Evolutionary conservation across 1,140 invertebrate genomes (phyloP), one percentile per base, ranked within the genome.

Genomic region (Odontomachus brunneus): DNA sequence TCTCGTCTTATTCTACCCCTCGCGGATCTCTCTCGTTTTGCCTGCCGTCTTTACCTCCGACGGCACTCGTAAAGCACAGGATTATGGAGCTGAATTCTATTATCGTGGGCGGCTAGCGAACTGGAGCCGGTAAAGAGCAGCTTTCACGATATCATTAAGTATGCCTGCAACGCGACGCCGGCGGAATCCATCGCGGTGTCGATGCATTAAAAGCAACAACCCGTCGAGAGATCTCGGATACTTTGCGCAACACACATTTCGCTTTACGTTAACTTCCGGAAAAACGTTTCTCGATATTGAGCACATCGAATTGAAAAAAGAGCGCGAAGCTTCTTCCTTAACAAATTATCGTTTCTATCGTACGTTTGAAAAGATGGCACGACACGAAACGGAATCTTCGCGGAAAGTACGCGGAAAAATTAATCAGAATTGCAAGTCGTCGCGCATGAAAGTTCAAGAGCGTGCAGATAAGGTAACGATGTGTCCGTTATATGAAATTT

Each of bases 1-100:
- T n/a, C 26, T 51, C 44, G 51, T 76, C 55, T 76, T 53, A 44
- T 48, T 55, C 33, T 59, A 29, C 44, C 53, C 24, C n/a, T 81
- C 74, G 26, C 75, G 55, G 55, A 65, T 82, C 69, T 72, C 69
- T 72, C 80, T 88, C 85, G 71, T 88, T 89, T 89, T 74, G 83
- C 48, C 60, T 81, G 76, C 82, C 88, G 81, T 86, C 86, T 91
- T 88, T 80, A 65, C 84, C 81, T 82, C 73, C 83, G 80, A 85
- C 84, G 57, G 83, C 83, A 87, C 91, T 92, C 92, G 88, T 93
- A 92, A 93, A 93, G 90, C 90, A 90, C 86, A 82, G 87, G 91
- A 92, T 93, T 93, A 93, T 91, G 88, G 88, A 89, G 91, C 89
- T 89, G 90, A 92, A 92, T 93, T 92, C 89, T 90, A 93, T 92